Percentiles rank a stretch among this genome's conserved stretches.
Conservation (phyloP, 2,797 vertebrate genomes). For the Rhyacichthys aspro region DNA sequence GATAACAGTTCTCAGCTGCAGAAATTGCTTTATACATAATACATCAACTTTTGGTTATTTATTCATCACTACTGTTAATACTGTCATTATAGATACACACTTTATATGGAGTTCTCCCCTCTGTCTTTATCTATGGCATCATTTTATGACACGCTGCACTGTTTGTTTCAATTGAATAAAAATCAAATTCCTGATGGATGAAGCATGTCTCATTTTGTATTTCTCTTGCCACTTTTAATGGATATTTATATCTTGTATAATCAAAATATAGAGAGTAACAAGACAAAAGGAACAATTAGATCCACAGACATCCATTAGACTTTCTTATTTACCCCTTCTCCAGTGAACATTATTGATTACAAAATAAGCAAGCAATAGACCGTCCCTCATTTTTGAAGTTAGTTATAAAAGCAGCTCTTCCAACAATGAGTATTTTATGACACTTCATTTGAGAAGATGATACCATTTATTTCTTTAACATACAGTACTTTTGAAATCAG, state of each 20-base stretch:
- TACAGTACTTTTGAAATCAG: background rate
- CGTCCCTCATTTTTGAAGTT: too few species aligned
- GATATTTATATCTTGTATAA: background rate
- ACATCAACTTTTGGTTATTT: constrained; percentile 72
- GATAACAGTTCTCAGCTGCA: constrained; percentile 59
- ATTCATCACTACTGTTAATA: constrained; percentile 74
- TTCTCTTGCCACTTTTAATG: constrained; percentile 4
- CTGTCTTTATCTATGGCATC: constrained; percentile 38
- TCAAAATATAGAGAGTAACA: background rate
- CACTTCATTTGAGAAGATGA: too few species aligned
- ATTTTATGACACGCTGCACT: constrained; percentile 27
- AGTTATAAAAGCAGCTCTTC: too few species aligned
- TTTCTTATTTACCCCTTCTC: too few species aligned
- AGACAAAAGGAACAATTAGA: too few species aligned
- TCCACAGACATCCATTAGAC: too few species aligned
- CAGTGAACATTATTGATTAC: too few species aligned
- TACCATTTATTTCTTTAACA: too few species aligned
- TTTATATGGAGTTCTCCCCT: constrained; percentile 54
- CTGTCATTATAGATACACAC: constrained; percentile 59
- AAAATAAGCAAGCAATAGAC: too few species aligned
- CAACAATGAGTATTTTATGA: too few species aligned
- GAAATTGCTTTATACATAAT: constrained; percentile 76
- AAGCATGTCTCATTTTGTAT: constrained; percentile 41
- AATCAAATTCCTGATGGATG: constrained; percentile 57
- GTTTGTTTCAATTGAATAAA: constrained; percentile 52